Base-by-base conservation (phyloP, 1,140 invertebrate species). In the Homarus americanus region DNA sequence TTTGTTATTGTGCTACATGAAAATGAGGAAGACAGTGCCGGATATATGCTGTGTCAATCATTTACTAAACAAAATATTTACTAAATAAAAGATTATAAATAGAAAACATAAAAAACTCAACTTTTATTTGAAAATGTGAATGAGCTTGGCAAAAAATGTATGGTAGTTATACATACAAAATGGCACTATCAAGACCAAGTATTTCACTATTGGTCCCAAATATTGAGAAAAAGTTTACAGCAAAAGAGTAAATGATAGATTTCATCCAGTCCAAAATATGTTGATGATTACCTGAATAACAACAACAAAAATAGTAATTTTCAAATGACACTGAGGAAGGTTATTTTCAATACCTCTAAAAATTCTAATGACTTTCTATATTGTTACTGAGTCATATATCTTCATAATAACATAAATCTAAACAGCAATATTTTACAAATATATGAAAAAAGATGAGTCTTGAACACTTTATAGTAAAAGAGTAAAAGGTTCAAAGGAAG, bases 161-260 rank as follows among this genome's bases (percentile, higher is more conserved):
- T 24, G 24, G 53, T 58, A 49, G 58, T 63, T 49, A 24, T 63
- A 69, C 32, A 24, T 69, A 69, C 63, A 69, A 32, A 32, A 69
- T 69, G 28, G n/a, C 63, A 69, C 28, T 69, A 69, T 69, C 63
- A 69, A 32, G 63, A 69, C 63, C 63, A 69, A 69, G 63, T 69
- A 69, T 24, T 69, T 28, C 28, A 28, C 63, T 69, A 69, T 69
- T 69, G 63, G 63, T 69, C 63, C 63, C 63, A 24, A 69, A 69
- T 32, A 32, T 12, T 69, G 63, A 69, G 24, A 69, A 69, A 69
- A 24, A 4, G 63, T 69, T 32, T 69, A 9, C 5, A 28, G 7
- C 5, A 69, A 24, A 24, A 20, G 58, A 32, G 63, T 69, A 32
- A 5, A 17, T 12, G 5, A 32, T 32, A 9, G n/a, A 69, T 32